Evolutionary conservation across 2,888 invertebrate species (phyloP).

Genomic region (Odontothrips loti): DNA sequence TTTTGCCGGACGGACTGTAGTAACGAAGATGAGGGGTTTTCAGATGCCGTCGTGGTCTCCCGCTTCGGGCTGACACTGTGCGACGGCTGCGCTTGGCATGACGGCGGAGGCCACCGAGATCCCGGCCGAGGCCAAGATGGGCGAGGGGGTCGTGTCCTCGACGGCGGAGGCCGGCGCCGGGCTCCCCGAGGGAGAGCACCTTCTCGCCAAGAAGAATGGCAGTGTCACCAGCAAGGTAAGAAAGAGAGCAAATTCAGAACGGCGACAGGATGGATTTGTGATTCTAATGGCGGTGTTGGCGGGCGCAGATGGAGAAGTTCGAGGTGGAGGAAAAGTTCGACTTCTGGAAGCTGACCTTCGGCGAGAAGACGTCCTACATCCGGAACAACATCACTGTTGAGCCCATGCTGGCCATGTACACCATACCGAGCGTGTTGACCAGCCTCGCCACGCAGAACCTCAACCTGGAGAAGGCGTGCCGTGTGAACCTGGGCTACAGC

Average conservation of each 20-base stretch:
- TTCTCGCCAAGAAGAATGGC: neutral
- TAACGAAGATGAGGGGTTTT: too few relatives aligned
- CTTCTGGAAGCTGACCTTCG: conserved; percentile 44
- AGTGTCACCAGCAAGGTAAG: neutral
- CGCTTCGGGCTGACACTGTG: too few relatives aligned
- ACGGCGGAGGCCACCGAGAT: neutral
- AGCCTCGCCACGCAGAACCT: conserved; percentile 76
- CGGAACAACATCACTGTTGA: conserved; percentile 61
- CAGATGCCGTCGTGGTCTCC: too few relatives aligned
- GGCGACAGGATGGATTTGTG: neutral
- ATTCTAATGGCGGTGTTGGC: neutral
- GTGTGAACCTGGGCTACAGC: conserved; percentile 70
- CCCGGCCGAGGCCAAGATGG: neutral
- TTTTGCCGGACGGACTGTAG: too few relatives aligned
- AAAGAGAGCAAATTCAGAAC: too few relatives aligned
- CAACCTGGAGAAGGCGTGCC: conserved; percentile 78
- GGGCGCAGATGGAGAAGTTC: neutral
- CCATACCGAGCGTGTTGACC: conserved; percentile 51
- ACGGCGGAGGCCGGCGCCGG: too few relatives aligned
- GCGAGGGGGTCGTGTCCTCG: too few relatives aligned
- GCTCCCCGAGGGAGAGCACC: neutral
- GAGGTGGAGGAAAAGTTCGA: conserved; percentile 8
- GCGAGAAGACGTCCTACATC: conserved; percentile 50
- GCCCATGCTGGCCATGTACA: conserved; percentile 60
- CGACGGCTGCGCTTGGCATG: neutral